Conservation (phyloP, 2,888 invertebrate genomes). For the Ommatoiulus sabulosus region DNA sequence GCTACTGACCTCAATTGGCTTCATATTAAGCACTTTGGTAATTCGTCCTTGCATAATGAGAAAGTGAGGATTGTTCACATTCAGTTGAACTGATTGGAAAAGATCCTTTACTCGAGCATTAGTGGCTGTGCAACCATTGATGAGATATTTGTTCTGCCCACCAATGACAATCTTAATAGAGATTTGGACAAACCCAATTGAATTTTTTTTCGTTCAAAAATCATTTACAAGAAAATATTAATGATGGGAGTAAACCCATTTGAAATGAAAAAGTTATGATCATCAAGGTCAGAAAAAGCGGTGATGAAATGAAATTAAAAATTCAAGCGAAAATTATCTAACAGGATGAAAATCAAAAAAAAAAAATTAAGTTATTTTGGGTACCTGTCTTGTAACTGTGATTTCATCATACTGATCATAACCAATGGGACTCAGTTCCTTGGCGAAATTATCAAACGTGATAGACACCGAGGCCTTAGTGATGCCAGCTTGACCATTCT, state of each 20-base stretch:
- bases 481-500: conserved; percentile 95
- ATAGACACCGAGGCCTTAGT: conserved; percentile 96
- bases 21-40: conserved; percentile 99
- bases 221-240: no score
- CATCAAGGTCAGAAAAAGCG: neutral
- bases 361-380: conserved; percentile 56
- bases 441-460: conserved; percentile 91
- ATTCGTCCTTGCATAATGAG: conserved; percentile 99
- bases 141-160: conserved; percentile 90
- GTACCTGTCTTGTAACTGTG: conserved; percentile 88
- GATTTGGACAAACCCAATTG: conserved; percentile 4
- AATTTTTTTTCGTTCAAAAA: neutral
- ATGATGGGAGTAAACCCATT: no score
- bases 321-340: no score
- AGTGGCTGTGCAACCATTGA: conserved; percentile 91
- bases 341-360: no score
- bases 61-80: conserved; percentile 99
- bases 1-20: conserved; percentile 88
- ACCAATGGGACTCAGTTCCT: conserved; percentile 85
- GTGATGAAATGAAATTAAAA: no score
- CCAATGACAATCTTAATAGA: conserved; percentile 80
- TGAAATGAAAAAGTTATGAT: neutral
- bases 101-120: conserved; percentile 93
- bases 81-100: conserved; percentile 96
- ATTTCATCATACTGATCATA: conserved; percentile 93